Conservation (phyloP, 2,888 invertebrate genomes). For the Frankliniella intonsa region DNA sequence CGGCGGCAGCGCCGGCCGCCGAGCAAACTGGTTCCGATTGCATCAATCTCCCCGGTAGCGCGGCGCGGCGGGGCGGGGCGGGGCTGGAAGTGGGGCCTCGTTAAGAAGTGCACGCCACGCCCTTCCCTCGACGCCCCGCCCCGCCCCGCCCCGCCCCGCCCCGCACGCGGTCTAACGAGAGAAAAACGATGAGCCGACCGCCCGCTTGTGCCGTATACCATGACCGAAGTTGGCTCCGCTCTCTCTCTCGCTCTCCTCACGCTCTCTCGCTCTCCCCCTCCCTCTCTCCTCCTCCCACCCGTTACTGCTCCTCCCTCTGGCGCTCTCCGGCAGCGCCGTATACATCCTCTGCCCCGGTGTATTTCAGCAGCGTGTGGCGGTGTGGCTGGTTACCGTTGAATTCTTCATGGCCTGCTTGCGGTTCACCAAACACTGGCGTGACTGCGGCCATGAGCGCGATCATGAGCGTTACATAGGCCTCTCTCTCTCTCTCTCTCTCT, state of each 20-base stretch:
- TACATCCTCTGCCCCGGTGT: not conserved
- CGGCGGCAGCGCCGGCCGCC: too few species aligned
- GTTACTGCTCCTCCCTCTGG: not conserved
- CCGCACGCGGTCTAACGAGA: not conserved
- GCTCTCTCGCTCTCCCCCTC: constrained; percentile 3
- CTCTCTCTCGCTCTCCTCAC: not conserved
- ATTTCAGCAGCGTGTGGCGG: too few species aligned
- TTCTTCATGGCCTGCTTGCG: too few species aligned
- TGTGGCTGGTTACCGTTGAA: too few species aligned
- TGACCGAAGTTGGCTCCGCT: not conserved
- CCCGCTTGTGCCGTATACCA: not conserved
- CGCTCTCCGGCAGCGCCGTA: not conserved
- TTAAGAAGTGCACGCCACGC: not conserved
- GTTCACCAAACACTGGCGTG: too few species aligned
- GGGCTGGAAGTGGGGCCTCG: not conserved
- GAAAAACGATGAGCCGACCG: constrained; percentile 1
- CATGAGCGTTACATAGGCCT: not conserved
- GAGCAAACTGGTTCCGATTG: not conserved
- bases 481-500: constrained; percentile 24
- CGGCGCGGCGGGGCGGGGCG: too few species aligned
- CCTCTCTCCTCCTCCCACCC: not conserved
- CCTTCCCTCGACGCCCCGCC: too few species aligned
- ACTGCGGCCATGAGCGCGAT: too few species aligned
- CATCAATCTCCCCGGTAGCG: not conserved
- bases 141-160: too few species aligned